Evolutionary conservation across 2,888 invertebrate species (phyloP), one percentile per base, ranked within the genome.

Genomic region (Falcaria lacertinaria): DNA sequence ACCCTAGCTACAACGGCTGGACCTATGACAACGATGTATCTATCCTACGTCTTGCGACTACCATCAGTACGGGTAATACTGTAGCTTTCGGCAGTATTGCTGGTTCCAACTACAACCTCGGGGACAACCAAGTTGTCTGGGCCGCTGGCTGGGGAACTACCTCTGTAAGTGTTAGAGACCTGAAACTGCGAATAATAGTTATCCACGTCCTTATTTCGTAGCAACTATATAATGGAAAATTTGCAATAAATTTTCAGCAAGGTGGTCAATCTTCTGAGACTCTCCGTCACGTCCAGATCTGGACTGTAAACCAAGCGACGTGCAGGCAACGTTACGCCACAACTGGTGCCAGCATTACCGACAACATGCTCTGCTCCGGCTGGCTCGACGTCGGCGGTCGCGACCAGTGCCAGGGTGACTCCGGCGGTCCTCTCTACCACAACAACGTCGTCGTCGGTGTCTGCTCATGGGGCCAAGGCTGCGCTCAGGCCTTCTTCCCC

Each of bases 141-240:
- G 71, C 74, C 14, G 56, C 69, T 28, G 90, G 90, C 48, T 89
- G 87, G 86, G 86, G 87, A 2, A 50, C 54, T 0, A 73, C 60
- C 25, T 50, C 57, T 38, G 78, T 80, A 45, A 69, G 69, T 60
- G 25, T 14, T 40, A 33, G 19, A 5, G 19, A 19, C 2, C 3
- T 19, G 5, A 19, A 4, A 19, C 19, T 19, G n/a, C n/a, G n/a
- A n/a, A n/a, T n/a, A 19, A 19, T 19, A 19, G 3, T 19, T 19
- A 19, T 19, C 5, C 19, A 4, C 5, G 19, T 19, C 19, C n/a
- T n/a, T n/a, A n/a, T n/a, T n/a, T n/a, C n/a, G n/a, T n/a, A n/a
- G n/a, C n/a, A n/a, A n/a, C n/a, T n/a, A n/a, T n/a, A n/a, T n/a
- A n/a, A n/a, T n/a, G n/a, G n/a, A n/a, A n/a, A n/a, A n/a, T n/a